Evolutionary conservation across 2,797 vertebrate genomes (phyloP).

Genomic region (Chlorospingus flavigularis): DNA sequence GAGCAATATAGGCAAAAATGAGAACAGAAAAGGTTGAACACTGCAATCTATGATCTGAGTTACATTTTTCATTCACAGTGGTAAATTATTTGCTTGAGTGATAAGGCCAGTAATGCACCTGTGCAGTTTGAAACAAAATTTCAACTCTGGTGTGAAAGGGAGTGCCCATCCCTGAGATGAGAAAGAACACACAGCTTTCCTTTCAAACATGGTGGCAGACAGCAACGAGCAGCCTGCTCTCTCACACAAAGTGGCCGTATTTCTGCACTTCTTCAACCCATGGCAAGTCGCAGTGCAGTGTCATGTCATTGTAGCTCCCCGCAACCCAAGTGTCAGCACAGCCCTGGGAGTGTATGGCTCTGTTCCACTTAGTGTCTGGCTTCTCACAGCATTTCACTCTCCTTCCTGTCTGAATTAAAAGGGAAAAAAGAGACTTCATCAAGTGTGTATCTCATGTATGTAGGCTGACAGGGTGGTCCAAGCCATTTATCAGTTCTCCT

Average conservation of each 20-base stretch:
- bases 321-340: background rate
- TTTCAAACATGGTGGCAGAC: rapidly evolving
- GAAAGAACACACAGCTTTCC: background rate
- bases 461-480: background rate
- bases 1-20: background rate
- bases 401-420: background rate
- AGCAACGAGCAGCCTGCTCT: background rate
- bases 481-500: background rate
- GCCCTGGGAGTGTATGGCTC: background rate
- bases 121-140: background rate
- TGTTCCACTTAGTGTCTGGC: background rate
- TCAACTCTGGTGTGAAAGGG: background rate
- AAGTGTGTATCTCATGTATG: background rate
- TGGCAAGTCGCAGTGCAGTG: background rate
- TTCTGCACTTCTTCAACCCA: background rate
- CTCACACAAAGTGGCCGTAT: rapidly evolving
- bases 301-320: background rate
- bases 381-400: background rate
- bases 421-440: background rate
- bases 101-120: background rate
- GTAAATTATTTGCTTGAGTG: background rate
- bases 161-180: background rate
- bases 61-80: background rate
- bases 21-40: background rate
- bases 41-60: background rate